Conservation (phyloP, 2,797 vertebrate genomes). For the Trachops cirrhosus region DNA sequence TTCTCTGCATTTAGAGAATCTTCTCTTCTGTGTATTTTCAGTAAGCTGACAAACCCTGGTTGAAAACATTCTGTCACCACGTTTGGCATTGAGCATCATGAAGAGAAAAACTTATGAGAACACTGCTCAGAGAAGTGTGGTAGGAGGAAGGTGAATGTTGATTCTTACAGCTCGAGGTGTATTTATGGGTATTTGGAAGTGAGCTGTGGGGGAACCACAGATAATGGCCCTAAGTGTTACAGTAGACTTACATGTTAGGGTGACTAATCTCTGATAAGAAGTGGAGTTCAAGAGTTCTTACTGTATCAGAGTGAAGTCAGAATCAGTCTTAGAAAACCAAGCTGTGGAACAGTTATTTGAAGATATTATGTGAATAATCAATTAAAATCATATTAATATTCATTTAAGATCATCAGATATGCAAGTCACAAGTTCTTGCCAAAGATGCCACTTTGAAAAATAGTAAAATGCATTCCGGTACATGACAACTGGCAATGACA, state of each 20-base stretch:
- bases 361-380: not conserved
- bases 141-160: not conserved
- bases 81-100: not conserved
- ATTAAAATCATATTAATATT: not conserved
- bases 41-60: not conserved
- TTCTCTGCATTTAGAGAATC: not conserved
- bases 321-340: not conserved
- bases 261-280: not conserved
- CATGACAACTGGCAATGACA: not conserved
- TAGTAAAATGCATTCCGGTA: not conserved
- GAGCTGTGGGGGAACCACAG: not conserved
- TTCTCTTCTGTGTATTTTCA: not conserved
- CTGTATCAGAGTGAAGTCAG: not conserved
- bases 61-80: not conserved
- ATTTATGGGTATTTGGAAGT: not conserved
- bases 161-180: not conserved
- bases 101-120: not conserved
- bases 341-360: not conserved
- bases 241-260: not conserved
- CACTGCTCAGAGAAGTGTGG: not conserved
- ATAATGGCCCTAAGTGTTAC: not conserved
- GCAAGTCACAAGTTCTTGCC: not conserved
- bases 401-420: not conserved
- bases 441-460: not conserved
- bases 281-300: not conserved